Base-by-base conservation (phyloP, 2,888 invertebrate species). In the Acanthosepion lycidas region DNA sequence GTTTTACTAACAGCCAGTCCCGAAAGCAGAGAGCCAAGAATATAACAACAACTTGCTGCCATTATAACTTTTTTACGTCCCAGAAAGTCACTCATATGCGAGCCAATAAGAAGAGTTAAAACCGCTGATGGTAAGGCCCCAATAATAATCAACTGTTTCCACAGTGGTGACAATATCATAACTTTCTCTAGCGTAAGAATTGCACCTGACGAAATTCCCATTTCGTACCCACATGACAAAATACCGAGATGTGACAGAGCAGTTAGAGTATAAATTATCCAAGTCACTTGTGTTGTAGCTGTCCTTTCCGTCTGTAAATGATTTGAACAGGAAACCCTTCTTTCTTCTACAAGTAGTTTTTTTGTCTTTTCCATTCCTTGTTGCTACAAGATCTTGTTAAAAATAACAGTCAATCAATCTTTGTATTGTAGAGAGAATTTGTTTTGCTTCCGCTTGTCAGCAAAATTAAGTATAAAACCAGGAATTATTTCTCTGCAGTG, bases 121-220 rank as follows among this genome's bases (percentile, higher is more conserved):
- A 97, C 97, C 6, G 98, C 98, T 53, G 97, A 97, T 6, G 96
- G 97, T 59, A 98, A 97, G 5, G 98, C 98, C 5, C 97, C 97
- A 92, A 97, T 97, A 6, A 98, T 98, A 78, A 98, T 97, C 9
- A 97, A 95, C 96, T 98, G 98, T 95, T 98, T 97, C 97, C 97
- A 97, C 12, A 97, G 94, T n/a, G 97, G 97, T 64, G 96, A 96
- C 93, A 98, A 96, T 8, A 96, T 64, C 95, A 98, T 98, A 48
- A 97, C 96, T 91, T 97, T 97, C 95, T 97, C 97, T 91, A 97
- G 95, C 12, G 97, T 95, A 18, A 98, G 95, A 97, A 98, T 97
- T 6, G 98, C 98, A n/a, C 98, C 98, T 0, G 98, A 98, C 6
- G 98, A 97, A 78, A 98, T 98, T 15, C 98, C 98, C 0, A 98